Base-by-base conservation (phyloP, 2,113 vertebrate species). In the Tupaia chinensis region DNA sequence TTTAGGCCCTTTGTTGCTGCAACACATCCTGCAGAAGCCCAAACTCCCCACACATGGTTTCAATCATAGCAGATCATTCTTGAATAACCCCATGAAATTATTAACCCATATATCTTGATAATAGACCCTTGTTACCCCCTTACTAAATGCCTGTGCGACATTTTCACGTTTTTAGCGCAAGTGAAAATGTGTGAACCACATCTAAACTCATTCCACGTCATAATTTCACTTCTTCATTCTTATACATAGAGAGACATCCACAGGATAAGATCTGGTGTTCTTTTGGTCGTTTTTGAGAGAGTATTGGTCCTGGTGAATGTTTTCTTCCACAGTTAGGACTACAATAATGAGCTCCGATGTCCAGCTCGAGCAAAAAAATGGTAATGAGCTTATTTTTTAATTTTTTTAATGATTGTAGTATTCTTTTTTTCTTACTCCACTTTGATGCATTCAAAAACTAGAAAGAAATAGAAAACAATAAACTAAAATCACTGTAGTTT, bases 71-170 rank as follows among this genome's bases (percentile, higher is more conserved):
- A 97, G 94, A 97, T 97, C 97, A 94, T 97, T 97, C 97, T 72
- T 70, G 94, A 96, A 95, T 95, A 97, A 95, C 97, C 94, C 97
- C 97, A 95, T 97, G 97, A 98, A 97, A 96, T 98, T 97, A 98
- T 97, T 95, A 97, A 97, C 95, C 95, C 96, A 96, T 98, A 97
- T 97, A 97, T 98, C 97, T 98, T 97, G 95, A 96, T 97, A 97
- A 97, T 89, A 93, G 93, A 85, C 83, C 84, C 93, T 93, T 91
- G 89, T 93, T 96, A 81, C 88, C 69, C 91, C 85, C 79, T 96
- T 66, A 29, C 87, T 85, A 76, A 97, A 96, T 95, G 96, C 70
- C 82, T 93, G 44, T 25, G 20, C 69, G 77, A 78, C 69, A 73
- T 92, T 96, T 96, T 88, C 72, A 25, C 93, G 94, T 92, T 95